Evolutionary conservation across 2,797 vertebrate species (phyloP), one percentile per base, ranked within the genome.

Genomic region (Mycteria americana): DNA sequence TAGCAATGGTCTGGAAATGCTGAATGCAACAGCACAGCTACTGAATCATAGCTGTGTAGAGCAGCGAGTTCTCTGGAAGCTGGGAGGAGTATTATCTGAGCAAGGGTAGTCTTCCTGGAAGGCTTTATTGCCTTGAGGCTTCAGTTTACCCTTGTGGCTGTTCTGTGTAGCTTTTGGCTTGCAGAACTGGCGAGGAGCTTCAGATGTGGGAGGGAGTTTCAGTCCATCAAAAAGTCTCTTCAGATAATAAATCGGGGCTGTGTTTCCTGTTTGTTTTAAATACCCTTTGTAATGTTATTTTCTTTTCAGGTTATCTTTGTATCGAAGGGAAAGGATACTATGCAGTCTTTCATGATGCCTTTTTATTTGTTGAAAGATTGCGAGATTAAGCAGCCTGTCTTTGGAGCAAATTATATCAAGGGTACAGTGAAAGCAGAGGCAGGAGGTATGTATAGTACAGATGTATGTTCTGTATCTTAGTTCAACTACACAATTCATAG

Each of bases 321-420:
- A 96, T 99, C 99, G 2, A 99, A 99, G 98, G 99, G 98, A 13
- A 98, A 97, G 72, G 99, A 99, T 63, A 95, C 98, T 11, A 98
- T 99, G 97, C 98, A 98, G 97, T 99, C 99, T 30, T 99, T 99
- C 64, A 99, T 99, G 99, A 99, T 99, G 99, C 99, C 99, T 5
- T 99, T 99, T 94, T 99, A 99, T 95, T 98, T 99, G 94, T 98
- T 99, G 97, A 99, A 99, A 97, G 99, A 99, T 89, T 99, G 99
- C 87, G 99, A 99, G 97, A 98, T 99, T 95, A 99, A 99, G 95
- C 99, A 99, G 85, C 99, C 99, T 3, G 99, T 99, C 45, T 98
- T 99, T 41, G 99, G 99, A 64, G 99, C 99, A 69, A 99, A 99
- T 98, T 99, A 99, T 87, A 98, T 99, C 96, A 99, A 99, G 95